These are phyloP conservation scores for Gymnopithys bicolor DNA, from an alignment of 2,797 vertebrate species.

Conservation along the genomic window DNA sequence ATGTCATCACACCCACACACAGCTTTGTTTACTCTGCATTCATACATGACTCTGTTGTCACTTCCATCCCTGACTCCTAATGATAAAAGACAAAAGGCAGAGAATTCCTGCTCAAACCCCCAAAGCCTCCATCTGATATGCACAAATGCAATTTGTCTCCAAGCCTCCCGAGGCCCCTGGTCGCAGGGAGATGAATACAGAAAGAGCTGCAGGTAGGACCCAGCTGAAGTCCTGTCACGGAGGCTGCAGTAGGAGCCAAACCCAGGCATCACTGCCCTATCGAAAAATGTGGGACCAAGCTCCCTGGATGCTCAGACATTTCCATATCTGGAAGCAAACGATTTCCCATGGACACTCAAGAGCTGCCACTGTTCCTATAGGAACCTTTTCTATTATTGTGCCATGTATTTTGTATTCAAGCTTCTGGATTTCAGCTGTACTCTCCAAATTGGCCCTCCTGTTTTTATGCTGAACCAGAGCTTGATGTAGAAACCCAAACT, in stretches of 20 bases:
- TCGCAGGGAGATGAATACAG: background rate
- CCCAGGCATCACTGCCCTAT: background rate
- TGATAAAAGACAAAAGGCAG: slow-evolving; percentile 63
- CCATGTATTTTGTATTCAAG: background rate
- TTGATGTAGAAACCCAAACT: background rate
- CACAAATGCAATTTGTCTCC: slow-evolving; percentile 33
- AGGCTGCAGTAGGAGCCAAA: background rate
- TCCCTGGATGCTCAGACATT: background rate
- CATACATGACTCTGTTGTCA: slow-evolving; percentile 52
- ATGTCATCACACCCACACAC: slow-evolving; percentile 59
- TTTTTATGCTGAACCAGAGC: background rate
- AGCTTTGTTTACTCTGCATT: slow-evolving; percentile 64
- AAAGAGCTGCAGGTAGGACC: background rate
- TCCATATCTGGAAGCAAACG: background rate
- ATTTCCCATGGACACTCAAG: background rate
- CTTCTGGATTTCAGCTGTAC: background rate
- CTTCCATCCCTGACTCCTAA: slow-evolving; percentile 37
- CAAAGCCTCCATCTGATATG: slow-evolving; percentile 50
- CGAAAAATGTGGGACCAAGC: background rate
- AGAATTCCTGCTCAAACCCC: slow-evolving; percentile 28
- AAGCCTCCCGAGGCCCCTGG: background rate
- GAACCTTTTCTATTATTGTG: background rate
- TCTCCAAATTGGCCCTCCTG: background rate
- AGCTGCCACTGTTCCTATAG: background rate
- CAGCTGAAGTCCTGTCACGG: background rate